A percentile compares a stretch with the other conserved stretches of the same genome.
Evolutionary conservation across 2,888 invertebrate species (phyloP).

Genomic region (Chymomyza caudatula): DNA sequence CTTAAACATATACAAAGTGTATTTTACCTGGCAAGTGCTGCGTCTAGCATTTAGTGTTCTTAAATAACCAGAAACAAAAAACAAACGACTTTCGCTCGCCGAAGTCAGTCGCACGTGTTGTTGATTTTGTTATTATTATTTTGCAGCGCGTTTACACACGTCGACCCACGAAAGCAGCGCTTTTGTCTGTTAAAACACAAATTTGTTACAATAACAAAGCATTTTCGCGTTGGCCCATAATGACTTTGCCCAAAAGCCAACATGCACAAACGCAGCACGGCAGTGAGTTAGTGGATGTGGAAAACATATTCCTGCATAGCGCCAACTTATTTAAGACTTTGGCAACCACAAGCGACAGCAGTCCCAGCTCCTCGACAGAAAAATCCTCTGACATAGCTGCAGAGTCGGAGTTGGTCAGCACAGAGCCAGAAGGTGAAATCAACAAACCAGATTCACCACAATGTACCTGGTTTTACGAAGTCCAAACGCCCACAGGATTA

Average conservation of each 20-base stretch:
- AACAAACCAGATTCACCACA: constrained; percentile 17
- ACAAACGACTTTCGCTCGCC: neutral
- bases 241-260: constrained; percentile 43
- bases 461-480: constrained; percentile 59
- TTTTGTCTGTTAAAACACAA: constrained; percentile 22
- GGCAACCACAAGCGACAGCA: constrained; percentile 1
- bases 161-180: constrained; percentile 1
- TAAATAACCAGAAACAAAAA: neutral
- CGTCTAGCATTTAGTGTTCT: neutral
- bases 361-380: neutral
- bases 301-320: constrained; percentile 64
- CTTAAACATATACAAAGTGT: neutral
- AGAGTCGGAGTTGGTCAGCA: neutral
- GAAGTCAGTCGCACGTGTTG: constrained; percentile 36
- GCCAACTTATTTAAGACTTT: constrained; percentile 28
- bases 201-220: constrained; percentile 13
- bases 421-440: neutral
- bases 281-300: constrained; percentile 39
- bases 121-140: constrained; percentile 38
- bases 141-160: constrained; percentile 37
- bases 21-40: neutral
- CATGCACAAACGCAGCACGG: constrained; percentile 56
- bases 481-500: constrained; percentile 17
- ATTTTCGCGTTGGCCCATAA: constrained; percentile 26
- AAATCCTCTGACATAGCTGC: neutral